Conservation (phyloP, 64 coral and sea anemone species). For the Porites australiensis region DNA sequence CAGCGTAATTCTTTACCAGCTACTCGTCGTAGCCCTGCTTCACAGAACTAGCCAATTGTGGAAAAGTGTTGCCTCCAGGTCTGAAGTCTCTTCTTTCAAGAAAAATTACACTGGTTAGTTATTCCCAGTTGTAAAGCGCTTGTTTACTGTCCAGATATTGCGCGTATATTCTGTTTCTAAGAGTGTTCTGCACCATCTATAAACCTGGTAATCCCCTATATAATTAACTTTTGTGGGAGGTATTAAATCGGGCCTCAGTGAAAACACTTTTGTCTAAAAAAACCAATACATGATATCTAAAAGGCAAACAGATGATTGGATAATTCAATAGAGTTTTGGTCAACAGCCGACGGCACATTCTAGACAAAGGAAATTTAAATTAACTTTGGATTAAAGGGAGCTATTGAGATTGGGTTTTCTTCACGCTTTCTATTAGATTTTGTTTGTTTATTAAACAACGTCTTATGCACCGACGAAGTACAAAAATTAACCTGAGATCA, state of each 20-base stretch:
- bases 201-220: not conserved
- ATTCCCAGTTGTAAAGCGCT: not conserved
- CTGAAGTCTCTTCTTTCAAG: no score
- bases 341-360: not conserved
- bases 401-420: not conserved
- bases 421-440: not conserved
- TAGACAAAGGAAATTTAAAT: not conserved
- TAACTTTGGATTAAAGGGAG: not conserved
- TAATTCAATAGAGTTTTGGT: not conserved
- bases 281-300: not conserved
- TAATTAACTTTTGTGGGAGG: not conserved
- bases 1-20: no score
- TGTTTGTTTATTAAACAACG: not conserved
- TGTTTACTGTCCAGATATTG: not conserved
- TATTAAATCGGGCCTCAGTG: not conserved
- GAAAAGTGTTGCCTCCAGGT: no score
- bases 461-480: not conserved
- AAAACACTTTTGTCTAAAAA: not conserved
- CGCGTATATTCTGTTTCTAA: not conserved
- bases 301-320: slow-evolving; percentile 11
- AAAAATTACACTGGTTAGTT: no score
- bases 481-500: not conserved
- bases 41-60: no score
- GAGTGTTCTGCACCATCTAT: not conserved
- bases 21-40: no score